These are phyloP conservation scores for Brachionus rotundiformis DNA, from an alignment of 1,140 invertebrate species.

Conservation along the genomic window DNA sequence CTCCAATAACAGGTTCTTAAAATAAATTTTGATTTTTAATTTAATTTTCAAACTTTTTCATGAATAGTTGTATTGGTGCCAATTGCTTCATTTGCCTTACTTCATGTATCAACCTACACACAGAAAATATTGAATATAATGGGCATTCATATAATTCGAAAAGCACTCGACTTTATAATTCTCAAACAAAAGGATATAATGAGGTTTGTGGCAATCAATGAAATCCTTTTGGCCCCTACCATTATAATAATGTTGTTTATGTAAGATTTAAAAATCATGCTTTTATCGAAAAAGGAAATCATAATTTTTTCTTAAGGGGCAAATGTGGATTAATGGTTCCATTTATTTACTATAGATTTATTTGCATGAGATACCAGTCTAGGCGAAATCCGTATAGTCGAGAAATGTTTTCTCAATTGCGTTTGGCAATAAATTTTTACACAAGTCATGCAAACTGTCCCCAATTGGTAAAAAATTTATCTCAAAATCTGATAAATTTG, in stretches of 20 bases:
- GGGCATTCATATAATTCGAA: background rate
- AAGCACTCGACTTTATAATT: slow-evolving; percentile 50
- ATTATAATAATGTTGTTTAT: slow-evolving; percentile 78
- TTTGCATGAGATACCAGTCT: slow-evolving; percentile 82
- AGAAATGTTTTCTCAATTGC: slow-evolving; percentile 79
- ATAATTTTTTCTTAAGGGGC: slow-evolving; percentile 57
- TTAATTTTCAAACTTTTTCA: too few species aligned
- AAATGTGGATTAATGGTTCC: slow-evolving; percentile 79
- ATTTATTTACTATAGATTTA: slow-evolving; percentile 91
- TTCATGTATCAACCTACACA: slow-evolving; percentile 86
- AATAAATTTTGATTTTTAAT: too few species aligned
- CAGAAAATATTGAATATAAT: slow-evolving; percentile 79
- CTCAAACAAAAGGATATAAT: slow-evolving; percentile 83
- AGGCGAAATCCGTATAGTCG: slow-evolving; percentile 89
- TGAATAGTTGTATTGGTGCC: slow-evolving; percentile 81
- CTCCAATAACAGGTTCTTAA: slow-evolving; percentile 83
- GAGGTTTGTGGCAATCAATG: slow-evolving; percentile 79
- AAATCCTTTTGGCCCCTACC: slow-evolving; percentile 88
- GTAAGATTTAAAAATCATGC: slow-evolving; percentile 69
- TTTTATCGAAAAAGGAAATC: background rate
- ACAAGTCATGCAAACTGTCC: slow-evolving; percentile 71
- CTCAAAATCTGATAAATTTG: slow-evolving; percentile 67
- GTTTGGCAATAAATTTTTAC: slow-evolving; percentile 69
- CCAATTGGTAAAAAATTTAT: slow-evolving; percentile 66
- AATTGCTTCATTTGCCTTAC: slow-evolving; percentile 81